Conservation (phyloP, 2,113 vertebrate genomes). For the Pholis gunnellus region DNA sequence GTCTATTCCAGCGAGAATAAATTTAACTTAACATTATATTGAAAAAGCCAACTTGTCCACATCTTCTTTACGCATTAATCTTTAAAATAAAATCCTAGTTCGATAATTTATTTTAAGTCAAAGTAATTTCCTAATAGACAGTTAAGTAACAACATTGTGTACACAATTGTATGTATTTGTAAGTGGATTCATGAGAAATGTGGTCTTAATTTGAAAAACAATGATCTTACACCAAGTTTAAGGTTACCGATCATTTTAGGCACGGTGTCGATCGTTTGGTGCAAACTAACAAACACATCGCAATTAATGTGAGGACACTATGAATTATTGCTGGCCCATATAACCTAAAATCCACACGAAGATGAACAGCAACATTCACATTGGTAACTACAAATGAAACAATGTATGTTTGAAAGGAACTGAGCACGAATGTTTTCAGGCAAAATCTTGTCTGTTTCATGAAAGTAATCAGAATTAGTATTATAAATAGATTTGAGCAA, state of each 20-base stretch:
- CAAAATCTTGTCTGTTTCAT: too few species aligned
- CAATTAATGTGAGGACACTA: not conserved
- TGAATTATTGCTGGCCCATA: not conserved
- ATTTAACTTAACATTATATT: not conserved
- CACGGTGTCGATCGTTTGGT: too few species aligned
- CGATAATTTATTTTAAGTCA: not conserved
- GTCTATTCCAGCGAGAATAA: not conserved
- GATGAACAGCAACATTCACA: not conserved
- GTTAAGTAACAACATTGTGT: not conserved
- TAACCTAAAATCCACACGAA: not conserved
- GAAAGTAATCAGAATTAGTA: not conserved
- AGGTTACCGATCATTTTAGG: too few species aligned
- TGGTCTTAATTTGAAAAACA: too few species aligned
- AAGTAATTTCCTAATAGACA: not conserved
- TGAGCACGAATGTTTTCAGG: too few species aligned
- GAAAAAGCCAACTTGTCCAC: not conserved
- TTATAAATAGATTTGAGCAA: not conserved
- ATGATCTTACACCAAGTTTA: too few species aligned
- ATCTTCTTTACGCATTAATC: not conserved
- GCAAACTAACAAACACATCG: not conserved
- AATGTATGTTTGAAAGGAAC: too few species aligned
- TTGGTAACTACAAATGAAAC: not conserved
- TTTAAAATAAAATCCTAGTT: not conserved
- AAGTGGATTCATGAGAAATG: too few species aligned
- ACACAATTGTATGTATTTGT: not conserved